Percentiles rank a stretch among this genome's conserved stretches.
phyloP scores from a whole-genome alignment of 2,888 invertebrate species.

The Heterodera filipjevi region DNA sequence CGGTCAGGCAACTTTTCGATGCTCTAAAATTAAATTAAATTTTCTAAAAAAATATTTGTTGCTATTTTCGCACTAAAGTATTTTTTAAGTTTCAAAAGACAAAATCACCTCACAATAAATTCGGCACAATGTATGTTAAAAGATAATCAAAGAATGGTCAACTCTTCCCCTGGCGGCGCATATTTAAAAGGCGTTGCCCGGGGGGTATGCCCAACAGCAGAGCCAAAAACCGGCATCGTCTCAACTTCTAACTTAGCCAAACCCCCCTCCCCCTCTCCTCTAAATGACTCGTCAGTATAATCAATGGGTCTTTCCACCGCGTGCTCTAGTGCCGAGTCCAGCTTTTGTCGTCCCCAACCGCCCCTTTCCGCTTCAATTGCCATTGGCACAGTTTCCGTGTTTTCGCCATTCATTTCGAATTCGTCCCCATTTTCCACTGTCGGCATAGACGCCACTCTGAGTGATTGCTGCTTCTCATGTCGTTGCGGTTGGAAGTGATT shows the following conservation, averaged over 20 bases:
- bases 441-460: neutral
- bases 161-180: too few relatives aligned
- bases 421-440: neutral
- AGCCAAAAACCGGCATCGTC: too few relatives aligned
- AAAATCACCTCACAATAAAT: too few relatives aligned
- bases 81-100: neutral
- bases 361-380: neutral
- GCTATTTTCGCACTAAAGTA: neutral
- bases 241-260: too few relatives aligned
- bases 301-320: neutral
- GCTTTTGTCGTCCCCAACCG: neutral
- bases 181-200: too few relatives aligned
- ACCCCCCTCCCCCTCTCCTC: too few relatives aligned
- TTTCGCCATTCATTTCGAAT: neutral
- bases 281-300: neutral
- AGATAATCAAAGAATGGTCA: too few relatives aligned
- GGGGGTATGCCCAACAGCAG: too few relatives aligned
- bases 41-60: neutral
- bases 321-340: neutral
- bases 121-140: too few relatives aligned
- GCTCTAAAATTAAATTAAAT: slow-evolving; percentile 48
- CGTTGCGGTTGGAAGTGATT: neutral
- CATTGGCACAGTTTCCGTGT: neutral
- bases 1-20: slow-evolving; percentile 84
- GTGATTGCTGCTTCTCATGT: neutral